A percentile compares a stretch with the other conserved stretches of the same genome.
Conservation (phyloP, 2,113 vertebrate genomes). For the Galbula dea region DNA sequence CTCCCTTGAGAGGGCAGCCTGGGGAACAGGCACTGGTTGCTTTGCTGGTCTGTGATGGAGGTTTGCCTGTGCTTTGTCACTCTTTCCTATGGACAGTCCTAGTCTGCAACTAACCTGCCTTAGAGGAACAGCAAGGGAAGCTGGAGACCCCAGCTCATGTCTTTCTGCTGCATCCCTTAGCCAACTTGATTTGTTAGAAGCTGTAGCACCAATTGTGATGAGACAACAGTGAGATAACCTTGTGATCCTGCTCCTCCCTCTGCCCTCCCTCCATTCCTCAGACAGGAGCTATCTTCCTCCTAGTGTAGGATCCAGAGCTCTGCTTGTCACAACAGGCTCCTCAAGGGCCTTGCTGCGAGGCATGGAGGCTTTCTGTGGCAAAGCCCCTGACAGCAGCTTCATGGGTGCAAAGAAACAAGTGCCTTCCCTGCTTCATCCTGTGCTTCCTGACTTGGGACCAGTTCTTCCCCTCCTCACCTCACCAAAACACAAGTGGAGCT, state of each 20-base stretch:
- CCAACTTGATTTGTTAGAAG: slow-evolving; percentile 4
- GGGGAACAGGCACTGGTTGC: neutral
- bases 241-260: neutral
- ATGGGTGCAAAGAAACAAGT: slow-evolving; percentile 24
- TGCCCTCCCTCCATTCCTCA: neutral
- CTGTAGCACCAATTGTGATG: slow-evolving; percentile 12
- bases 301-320: neutral
- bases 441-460: neutral
- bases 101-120: slow-evolving; percentile 67
- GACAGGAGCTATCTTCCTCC: neutral
- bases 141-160: neutral
- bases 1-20: slow-evolving; percentile 80
- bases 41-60: slow-evolving; percentile 36
- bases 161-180: slow-evolving; percentile 47
- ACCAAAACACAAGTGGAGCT: neutral
- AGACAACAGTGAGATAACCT: neutral
- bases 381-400: neutral
- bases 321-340: neutral
- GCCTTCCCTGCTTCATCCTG: slow-evolving; percentile 14
- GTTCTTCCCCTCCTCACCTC: neutral
- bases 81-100: slow-evolving; percentile 38
- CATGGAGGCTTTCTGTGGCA: neutral
- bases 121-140: slow-evolving; percentile 60
- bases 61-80: slow-evolving; percentile 19
- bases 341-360: neutral